Evolutionary conservation across 2,797 vertebrate genomes (phyloP), one percentile per base, ranked within the genome.

Genomic region (Meda fulgida): DNA sequence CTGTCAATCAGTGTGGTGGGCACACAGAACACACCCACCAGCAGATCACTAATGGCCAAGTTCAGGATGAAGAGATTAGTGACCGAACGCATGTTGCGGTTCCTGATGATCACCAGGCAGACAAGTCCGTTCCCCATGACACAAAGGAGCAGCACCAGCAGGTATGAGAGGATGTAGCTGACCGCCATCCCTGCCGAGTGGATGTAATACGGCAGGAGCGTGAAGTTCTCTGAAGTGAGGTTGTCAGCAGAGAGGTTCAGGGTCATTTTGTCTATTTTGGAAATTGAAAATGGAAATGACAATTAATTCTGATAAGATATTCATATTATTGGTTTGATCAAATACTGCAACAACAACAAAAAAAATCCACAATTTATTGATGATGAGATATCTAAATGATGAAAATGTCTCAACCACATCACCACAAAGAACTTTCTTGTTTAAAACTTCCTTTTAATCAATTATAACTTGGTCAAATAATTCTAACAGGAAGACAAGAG

Each of bases 11-110:
- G 87, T 9, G 92, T 93, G 13, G 91, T 92, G 40, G 92, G 92
- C 70, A 93, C 90, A 73, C 92, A 93, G 82, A 93, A 91, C 72
- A 93, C 85, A 0, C 92, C 93, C 67, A 93, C 92, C 55, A 93
- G 87, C 51, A 93, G 85, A 83, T 93, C 92, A 3, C 93, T 93
- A 69, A 93, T 48, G 53, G 92, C 91, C 83, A 93, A 86, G 88
- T 93, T 93, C 38, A 93, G 89, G 78, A 93, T 93, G 53, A 93
- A 92, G 36, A 93, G 88, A 76, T 93, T 92, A 82, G 92, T 93
- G 70, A 92, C 91, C 0, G 93, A 92, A 36, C 90, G 87, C 93
- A 93, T 93, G 60, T 88, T 89, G n/a, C 84, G 88, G 55, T 92
- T 93, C 31, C 79, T 87, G 53, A 93, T 81, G 16, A 93, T 87